Evolutionary conservation across 1,140 invertebrate species (phyloP), one percentile per base, ranked within the genome.

Genomic region (Leguminivora glycinivorella): DNA sequence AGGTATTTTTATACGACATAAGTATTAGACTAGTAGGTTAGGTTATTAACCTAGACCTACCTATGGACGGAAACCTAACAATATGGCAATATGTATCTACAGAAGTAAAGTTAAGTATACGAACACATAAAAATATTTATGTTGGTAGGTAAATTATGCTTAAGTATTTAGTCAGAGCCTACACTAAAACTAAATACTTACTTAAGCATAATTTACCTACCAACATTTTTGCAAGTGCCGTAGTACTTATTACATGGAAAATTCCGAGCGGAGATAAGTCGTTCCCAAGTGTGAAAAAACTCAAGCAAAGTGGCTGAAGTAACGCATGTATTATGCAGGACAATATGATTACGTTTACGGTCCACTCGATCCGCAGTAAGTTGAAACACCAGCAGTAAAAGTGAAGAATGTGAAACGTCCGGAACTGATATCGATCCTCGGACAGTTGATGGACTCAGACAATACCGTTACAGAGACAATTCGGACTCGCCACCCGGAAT

Each of bases 381-480:
- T 7, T 34, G 29, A 63, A 63, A 63, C 6, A 63, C 14, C 56
- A 26, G 25, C 58, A 17, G 26, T 63, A 34, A 63, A 63, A 31
- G 26, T 63, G n/a, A 63, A 63, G n/a, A 63, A 34, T 29, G 29
- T 7, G 29, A 52, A 52, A 63, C 58, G 26, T n/a, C 6, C n/a
- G 26, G 26, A 63, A 63, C n/a, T 63, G 26, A 63, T 63, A 63
- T 63, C 58, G 26, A 63, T 29, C 58, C 58, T 31, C 22, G 1
- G 56, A 17, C 10, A 60, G 25, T 60, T 25, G 26, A 63, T 17
- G 29, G 58, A 34, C 58, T 34, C 14, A 9, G 47, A 52, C 47
- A 29, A 29, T 63, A 63, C 29, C 26, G 34, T 63, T n/a, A 17
- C 26, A n/a, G 26, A 12, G 58, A 31, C 26, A 12, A 31, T 63